Base-by-base conservation (phyloP, 2,113 vertebrate genomes). In the Ciconia stormi region DNA sequence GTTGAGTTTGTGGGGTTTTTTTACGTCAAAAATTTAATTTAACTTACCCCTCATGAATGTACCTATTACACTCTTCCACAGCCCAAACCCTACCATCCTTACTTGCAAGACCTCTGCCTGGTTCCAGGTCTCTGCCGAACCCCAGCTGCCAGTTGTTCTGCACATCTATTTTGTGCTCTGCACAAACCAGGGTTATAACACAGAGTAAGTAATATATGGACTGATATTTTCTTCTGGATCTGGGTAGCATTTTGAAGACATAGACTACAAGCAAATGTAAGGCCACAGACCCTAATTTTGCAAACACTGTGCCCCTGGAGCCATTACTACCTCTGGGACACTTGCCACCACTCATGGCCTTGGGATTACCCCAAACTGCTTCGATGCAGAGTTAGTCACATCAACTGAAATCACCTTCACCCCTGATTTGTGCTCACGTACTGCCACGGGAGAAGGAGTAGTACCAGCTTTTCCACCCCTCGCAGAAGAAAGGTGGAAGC, bases 1-100 rank as follows among this genome's bases (percentile, higher is more conserved):
- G n/a, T 30, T 74, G 6, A 4, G 23, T 62, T 79, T 2, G 1
- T 18, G 8, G 6, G 0, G 16, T 27, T 38, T 74, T n/a, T 23
- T 13, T 23, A 53, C 16, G n/a, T 30, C 6, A 71, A 59, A 92
- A 40, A 30, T 22, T 3, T 27, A 18, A 23, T 38, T 72, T 55
- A 89, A 73, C 16, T 83, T 42, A 52, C 6, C 5, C 9, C 29
- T 76, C 7, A n/a, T 5, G 3, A 42, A n/a, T 29, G 29, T 50
- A 36, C 9, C 38, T 73, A 44, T 53, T 65, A 25, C 11, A 55
- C 6, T 44, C 32, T 38, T 79, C 34, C 58, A 56, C 29, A 84
- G 36, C 29, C 53, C 55, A 30, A 29, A 59, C 16, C 22, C 16
- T 74, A 44, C 7, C 16, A 30, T 50, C 25, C 20, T 59, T 53